These are phyloP conservation scores for Condylura cristata DNA, from an alignment of 2,113 vertebrate species.

Conservation along the genomic window DNA sequence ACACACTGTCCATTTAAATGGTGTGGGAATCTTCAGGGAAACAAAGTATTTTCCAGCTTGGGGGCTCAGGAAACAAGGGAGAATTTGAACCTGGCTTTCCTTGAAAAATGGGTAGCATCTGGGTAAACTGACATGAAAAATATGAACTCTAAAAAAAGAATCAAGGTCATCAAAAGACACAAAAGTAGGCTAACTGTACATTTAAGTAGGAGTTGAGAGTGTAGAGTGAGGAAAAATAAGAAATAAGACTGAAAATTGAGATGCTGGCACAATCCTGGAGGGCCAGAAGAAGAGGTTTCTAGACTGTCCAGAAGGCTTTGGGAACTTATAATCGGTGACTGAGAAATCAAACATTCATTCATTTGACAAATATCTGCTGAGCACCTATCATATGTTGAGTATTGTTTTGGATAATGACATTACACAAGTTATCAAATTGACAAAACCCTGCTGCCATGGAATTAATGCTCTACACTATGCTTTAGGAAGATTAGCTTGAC, in stretches of 20 bases:
- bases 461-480: background rate
- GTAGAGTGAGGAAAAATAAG: background rate
- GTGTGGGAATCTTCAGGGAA: background rate
- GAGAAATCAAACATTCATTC: background rate
- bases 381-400: background rate
- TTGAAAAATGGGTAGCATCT: background rate
- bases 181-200: background rate
- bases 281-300: background rate
- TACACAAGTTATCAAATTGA: background rate
- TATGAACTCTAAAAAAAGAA: background rate
- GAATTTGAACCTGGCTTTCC: background rate
- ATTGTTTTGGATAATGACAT: background rate
- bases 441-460: background rate
- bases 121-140: background rate
- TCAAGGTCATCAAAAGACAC: background rate
- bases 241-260: background rate
- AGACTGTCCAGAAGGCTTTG: background rate
- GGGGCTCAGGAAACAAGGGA: background rate
- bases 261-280: background rate
- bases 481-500: background rate
- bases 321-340: background rate
- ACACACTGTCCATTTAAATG: background rate
- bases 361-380: slow-evolving; percentile 11
- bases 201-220: background rate
- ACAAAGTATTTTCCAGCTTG: background rate